phyloP scores from a whole-genome alignment of 2,888 invertebrate species.

The Amaurobius ferox region DNA sequence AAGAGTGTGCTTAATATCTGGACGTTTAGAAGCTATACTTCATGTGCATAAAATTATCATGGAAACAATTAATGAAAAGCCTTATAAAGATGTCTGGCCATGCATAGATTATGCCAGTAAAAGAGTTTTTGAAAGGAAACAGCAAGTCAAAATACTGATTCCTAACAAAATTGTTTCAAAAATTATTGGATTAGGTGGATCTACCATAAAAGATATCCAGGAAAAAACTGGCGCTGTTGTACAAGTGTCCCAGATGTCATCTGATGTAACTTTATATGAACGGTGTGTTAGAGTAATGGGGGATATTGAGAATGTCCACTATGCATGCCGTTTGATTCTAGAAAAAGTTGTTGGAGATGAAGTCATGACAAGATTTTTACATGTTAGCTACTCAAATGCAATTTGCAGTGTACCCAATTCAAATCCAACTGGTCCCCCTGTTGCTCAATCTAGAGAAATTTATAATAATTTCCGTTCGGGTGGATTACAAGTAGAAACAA shows the following conservation, averaged over 20 bases:
- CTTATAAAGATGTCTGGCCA: not conserved
- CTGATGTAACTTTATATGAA: not conserved
- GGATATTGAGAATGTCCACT: not conserved
- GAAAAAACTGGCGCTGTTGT: not conserved
- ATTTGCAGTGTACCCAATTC: not conserved
- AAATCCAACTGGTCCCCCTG: not conserved
- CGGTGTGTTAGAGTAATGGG: not conserved
- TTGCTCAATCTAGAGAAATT: not conserved
- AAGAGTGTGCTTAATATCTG: not conserved
- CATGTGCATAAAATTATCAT: not conserved
- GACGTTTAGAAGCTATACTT: not conserved
- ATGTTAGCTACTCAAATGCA: not conserved
- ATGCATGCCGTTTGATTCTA: not conserved
- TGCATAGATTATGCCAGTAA: too few species aligned
- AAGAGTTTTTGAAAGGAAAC: not conserved
- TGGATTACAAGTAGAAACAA: too few species aligned
- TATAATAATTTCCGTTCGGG: too few species aligned
- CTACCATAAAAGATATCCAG: not conserved
- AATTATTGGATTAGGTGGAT: not conserved
- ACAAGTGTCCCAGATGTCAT: not conserved
- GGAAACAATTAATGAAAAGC: not conserved
- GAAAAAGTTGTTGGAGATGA: not conserved
- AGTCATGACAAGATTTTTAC: not conserved
- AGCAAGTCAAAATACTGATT: not conserved
- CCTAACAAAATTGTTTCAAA: not conserved